These are phyloP conservation scores for Pampus argenteus DNA, from an alignment of 2,797 vertebrate species.

Conservation along the genomic window DNA sequence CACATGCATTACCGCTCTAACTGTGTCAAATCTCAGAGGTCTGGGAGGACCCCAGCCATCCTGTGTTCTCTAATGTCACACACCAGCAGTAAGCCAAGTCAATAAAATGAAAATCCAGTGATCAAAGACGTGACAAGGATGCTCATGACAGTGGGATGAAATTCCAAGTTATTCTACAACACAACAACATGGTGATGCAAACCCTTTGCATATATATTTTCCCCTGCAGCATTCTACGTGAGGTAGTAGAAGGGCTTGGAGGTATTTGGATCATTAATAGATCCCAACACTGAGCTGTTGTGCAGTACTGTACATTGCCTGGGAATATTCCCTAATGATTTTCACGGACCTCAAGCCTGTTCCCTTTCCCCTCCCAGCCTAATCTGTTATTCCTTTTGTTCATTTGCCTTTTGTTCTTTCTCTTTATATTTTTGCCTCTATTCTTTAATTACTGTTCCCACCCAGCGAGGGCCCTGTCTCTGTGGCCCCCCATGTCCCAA, in stretches of 20 bases:
- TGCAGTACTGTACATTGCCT: conserved; percentile 72
- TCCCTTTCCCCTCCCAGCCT: conserved; percentile 57
- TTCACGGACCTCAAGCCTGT: conserved; percentile 71
- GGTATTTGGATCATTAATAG: conserved; percentile 81
- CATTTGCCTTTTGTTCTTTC: conserved; percentile 83
- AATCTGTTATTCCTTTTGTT: conserved; percentile 85
- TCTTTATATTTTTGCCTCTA: conserved; percentile 80
- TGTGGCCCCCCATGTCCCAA: conserved; percentile 68
- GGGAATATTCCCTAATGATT: conserved; percentile 81
- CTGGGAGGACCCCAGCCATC: conserved; percentile 74
- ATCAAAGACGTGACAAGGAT: conserved; percentile 81
- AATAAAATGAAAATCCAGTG: conserved; percentile 79
- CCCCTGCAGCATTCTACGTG: conserved; percentile 68
- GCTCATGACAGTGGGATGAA: conserved; percentile 71
- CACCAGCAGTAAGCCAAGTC: conserved; percentile 77
- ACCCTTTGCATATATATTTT: conserved; percentile 52
- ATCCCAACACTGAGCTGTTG: conserved; percentile 70
- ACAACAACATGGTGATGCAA: conserved; percentile 62
- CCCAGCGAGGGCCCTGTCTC: conserved; percentile 76
- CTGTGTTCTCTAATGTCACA: conserved; percentile 79
- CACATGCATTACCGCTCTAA: conserved; percentile 72
- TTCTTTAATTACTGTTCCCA: conserved; percentile 86
- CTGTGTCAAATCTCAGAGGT: conserved; percentile 78
- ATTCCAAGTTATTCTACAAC: conserved; percentile 63
- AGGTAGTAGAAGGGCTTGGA: conserved; percentile 69